These are phyloP conservation scores for Drosophila sproati DNA, from an alignment of 1,140 invertebrate genomes.

Conservation along the genomic window DNA sequence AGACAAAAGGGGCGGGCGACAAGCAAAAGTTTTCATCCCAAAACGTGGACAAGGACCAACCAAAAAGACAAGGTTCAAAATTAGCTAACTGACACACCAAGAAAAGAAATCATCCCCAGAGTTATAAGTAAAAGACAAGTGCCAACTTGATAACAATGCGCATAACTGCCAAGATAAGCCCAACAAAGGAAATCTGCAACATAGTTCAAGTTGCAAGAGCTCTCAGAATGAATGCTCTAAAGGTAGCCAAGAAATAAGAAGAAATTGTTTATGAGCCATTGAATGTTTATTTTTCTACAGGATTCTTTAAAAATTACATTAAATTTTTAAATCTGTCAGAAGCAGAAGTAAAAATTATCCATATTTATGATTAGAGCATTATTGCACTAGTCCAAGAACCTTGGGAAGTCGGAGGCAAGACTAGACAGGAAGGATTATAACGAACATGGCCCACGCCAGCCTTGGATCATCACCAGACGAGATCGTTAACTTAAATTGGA, in stretches of 20 bases:
- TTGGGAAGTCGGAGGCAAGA: no score
- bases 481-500: no score
- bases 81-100: constrained; percentile 51
- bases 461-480: no score
- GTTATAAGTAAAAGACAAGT: constrained; percentile 51
- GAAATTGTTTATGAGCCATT: neutral
- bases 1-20: constrained; percentile 45
- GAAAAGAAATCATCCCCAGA: constrained; percentile 49
- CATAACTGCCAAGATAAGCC: constrained; percentile 28
- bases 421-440: no score
- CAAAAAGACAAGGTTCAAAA: constrained; percentile 35
- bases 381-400: no score
- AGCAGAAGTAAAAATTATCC: no score
- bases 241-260: neutral
- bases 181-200: constrained; percentile 29
- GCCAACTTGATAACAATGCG: constrained; percentile 24
- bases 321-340: no score
- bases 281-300: no score
- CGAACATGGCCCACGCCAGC: no score
- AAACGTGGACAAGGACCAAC: constrained; percentile 41
- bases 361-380: no score
- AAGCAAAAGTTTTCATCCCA: constrained; percentile 37
- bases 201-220: constrained; percentile 10
- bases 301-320: no score
- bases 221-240: neutral